Conservation (phyloP, 2,888 invertebrate species). For the Macrostomum cliftonense region DNA sequence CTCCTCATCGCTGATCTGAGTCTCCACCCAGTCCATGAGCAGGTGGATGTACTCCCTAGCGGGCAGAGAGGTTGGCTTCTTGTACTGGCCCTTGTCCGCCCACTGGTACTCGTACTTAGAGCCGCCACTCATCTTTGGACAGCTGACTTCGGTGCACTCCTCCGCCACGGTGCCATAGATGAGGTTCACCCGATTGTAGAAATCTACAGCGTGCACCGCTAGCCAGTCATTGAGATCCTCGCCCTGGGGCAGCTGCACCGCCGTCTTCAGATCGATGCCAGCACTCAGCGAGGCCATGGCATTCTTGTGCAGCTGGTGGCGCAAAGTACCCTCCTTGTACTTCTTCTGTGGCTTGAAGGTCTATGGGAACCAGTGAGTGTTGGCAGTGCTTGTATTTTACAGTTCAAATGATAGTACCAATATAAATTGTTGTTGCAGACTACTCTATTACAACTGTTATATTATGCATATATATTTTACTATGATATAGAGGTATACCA, state of each 20-base stretch:
- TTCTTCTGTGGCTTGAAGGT: conserved; percentile 73
- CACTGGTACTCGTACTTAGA: conserved; percentile 67
- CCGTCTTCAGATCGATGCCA: conserved; percentile 60
- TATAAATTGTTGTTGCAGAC: too few relatives aligned
- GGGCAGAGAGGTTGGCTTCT: conserved; percentile 51
- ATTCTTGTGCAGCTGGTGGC: conserved; percentile 69
- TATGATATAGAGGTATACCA: too few relatives aligned
- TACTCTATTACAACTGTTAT: too few relatives aligned
- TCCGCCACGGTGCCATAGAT: conserved; percentile 67
- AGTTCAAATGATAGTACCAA: too few relatives aligned
- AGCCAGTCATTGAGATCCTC: conserved; percentile 77
- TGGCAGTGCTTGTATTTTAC: too few relatives aligned
- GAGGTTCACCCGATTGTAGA: conserved; percentile 75
- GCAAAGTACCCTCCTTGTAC: conserved; percentile 63
- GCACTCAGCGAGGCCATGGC: conserved; percentile 73
- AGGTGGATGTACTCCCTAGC: conserved; percentile 63
- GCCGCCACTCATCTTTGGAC: conserved; percentile 76
- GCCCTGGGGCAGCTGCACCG: conserved; percentile 56
- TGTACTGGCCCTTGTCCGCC: conserved; percentile 62
- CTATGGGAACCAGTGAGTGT: conserved; percentile 38
- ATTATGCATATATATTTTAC: too few relatives aligned
- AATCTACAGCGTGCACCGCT: conserved; percentile 79
- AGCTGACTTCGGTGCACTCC: conserved; percentile 59
- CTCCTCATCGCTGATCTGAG: conserved; percentile 67
- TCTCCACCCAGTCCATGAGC: conserved; percentile 76